Base-by-base conservation (phyloP, 2,797 vertebrate genomes). In the Momotus momota region DNA sequence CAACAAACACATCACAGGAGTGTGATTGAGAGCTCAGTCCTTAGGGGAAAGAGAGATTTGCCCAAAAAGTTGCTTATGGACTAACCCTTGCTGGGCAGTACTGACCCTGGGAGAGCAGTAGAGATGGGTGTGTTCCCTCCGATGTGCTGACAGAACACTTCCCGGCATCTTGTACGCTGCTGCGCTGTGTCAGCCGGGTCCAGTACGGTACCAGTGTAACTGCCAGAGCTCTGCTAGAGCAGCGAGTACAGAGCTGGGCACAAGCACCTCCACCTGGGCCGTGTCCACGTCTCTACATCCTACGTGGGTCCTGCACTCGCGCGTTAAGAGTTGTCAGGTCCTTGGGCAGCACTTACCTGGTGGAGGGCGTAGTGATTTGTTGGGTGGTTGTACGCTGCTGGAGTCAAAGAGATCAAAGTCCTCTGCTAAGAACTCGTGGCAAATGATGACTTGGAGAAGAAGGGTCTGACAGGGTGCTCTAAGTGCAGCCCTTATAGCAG, bases 371-470 rank as follows among this genome's bases (percentile, higher is more conserved):
- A 19, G 40, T 1, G 29, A 40, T 35, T 33, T 67, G 12, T 55
- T 14, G 7, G 35, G 69, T 20, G 0, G 35, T 97, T 95, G 49
- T 98, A 98, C 26, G 78, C 96, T 21, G 88, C 72, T 12, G 98
- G 93, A 54, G 96, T 97, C 92, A 97, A 98, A 2, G 97, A 97
- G 16, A 98, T 86, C 94, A 98, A 90, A 95, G 98, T 98, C 94
- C 98, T 98, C 88, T 98, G 98, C 97, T 98, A 98, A 26, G 98
- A 98, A 2, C 97, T 98, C 98, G 96, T 98, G 26, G 98, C 96
- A 86, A 99, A 98, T 71, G 99, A 87, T 72, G 98, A 98, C 98
- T 98, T 17, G 48, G 35, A n/a, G 33, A 69, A n/a, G 33, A 38
- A 25, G 26, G 22, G 49, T 40, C 49, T 73, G 40, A 8, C 40